Base-by-base conservation (phyloP, 2,888 invertebrate species). In the Dolichomitus sp. region DNA sequence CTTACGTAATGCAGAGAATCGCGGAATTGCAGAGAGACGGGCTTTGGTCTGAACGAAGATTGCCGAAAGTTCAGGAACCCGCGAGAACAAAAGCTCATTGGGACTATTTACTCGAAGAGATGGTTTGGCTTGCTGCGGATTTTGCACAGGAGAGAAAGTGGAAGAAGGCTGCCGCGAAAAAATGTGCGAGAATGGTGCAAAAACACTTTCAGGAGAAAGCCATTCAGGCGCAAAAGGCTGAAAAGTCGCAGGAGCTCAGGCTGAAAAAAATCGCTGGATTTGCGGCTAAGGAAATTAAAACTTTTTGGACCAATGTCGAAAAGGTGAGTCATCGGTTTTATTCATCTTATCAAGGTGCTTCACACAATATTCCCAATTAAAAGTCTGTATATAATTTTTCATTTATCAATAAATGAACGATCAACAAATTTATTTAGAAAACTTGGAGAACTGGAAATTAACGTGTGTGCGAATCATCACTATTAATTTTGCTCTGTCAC, bases 21-120 rank as follows among this genome's bases (percentile, higher is more conserved):
- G 96, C 97, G 33, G 99, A 99, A 94, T 94, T 99, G 89, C 97
- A 99, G 92, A 97, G 98, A 91, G 98, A 98, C 92, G 99, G 99
- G 45, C 95, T 99, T 91, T 99, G 99, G 99, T 96, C 98, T 72
- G 98, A 98, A 93, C 96, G 97, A 89, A 95, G 99, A 78, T 95
- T 99, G 93, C 99, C 99, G 73, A 98, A 98, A 94, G 96, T 98
- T 85, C 97, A 98, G 92, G 98, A 98, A 94, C 98, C 98, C 88
- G 96, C 97, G 82, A 95, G 99, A 85, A 95, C 96, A 72, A 99
- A 99, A 94, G 97, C 98, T 37, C 99, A 99, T 94, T 99, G 99
- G 99, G 99, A 99, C 94, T 99, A 99, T 94, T 95, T 99, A 85
- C 95, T 99, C 54, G 99, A 99, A 94, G 99, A 99, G 94, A 99